Evolutionary conservation across 92 coral and sea anemone species (phyloP).

Genomic region (Nematostella vectensis): DNA sequence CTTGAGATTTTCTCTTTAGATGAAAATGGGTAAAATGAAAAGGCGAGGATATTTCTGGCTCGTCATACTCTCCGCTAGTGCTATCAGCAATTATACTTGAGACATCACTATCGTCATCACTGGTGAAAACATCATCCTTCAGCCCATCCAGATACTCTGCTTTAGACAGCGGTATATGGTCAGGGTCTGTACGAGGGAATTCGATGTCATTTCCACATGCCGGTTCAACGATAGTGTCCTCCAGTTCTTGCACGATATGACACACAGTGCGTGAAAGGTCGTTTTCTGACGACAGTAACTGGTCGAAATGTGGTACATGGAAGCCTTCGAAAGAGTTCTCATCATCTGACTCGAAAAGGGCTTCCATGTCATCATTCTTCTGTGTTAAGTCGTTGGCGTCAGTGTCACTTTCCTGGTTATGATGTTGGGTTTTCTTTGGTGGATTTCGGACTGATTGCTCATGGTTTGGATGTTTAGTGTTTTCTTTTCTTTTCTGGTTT

Average conservation of each 20-base stretch:
- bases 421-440: background rate
- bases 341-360: conserved; percentile 49
- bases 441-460: background rate
- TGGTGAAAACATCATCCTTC: conserved; percentile 3
- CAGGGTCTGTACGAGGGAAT: background rate
- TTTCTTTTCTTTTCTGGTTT: background rate
- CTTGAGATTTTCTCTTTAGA: conserved; percentile 21
- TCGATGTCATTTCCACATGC: conserved; percentile 1
- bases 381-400: background rate
- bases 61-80: conserved; percentile 48
- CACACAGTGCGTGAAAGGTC: conserved; percentile 34
- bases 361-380: background rate
- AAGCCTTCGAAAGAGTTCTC: conserved; percentile 41
- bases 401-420: background rate
- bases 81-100: conserved; percentile 47
- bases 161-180: background rate
- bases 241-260: conserved; percentile 38
- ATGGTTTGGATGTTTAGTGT: background rate
- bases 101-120: conserved; percentile 17
- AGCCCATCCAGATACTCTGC: background rate
- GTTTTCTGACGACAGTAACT: conserved; percentile 29
- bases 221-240: conserved; percentile 13
- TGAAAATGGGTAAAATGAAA: conserved; percentile 8
- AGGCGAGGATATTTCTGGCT: conserved; percentile 19
- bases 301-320: conserved; percentile 44